Base-by-base conservation (phyloP, 2,888 invertebrate genomes). In the Pachymerium ferrugineum region DNA sequence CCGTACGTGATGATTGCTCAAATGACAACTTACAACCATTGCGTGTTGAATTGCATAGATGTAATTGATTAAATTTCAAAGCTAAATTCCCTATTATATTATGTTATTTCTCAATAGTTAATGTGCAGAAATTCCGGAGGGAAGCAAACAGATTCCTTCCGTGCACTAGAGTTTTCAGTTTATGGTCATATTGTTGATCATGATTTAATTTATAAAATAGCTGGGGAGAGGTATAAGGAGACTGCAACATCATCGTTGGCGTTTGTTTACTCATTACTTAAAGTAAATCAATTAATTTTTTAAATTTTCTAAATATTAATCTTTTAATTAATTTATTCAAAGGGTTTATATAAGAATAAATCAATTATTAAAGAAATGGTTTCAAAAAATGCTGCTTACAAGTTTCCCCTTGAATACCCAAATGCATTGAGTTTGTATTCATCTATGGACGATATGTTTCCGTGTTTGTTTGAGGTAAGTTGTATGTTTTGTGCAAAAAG, bases 41-140 rank as follows among this genome's bases (percentile, higher is more conserved):
- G 81, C 1, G 78, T 85, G 71, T 75, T 85, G 73, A 83, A 83
- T 78, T 77, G 83, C 3, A 77, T 80, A 16, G 81, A 81, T 76
- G 82, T 82, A 76, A 70, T 19, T 8, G 5, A n/a, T 22, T 14
- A 28, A 70, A 33, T 31, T 31, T 33, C 16, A n/a, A 1, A 31
- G 33, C 29, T 25, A 22, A 10, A 35, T 70, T 25, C 19, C 8
- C 30, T 28, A 16, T 35, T 29, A 10, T 12, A 14, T 70, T 75
- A 0, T 69, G 42, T 10, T 19, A 16, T 70, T 31, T 35, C 14
- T 19, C 29, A 28, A 19, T 22, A 70, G 70, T 25, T 35, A 19
- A 8, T 70, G 16, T 70, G 33, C 6, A 29, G 35, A 16, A 16
- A 19, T 35, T 38, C 71, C 72, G 5, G n/a, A 28, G 28, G 71